Evolutionary conservation across 2,888 invertebrate genomes (phyloP).

Genomic region (Tryphoninae sp.): DNA sequence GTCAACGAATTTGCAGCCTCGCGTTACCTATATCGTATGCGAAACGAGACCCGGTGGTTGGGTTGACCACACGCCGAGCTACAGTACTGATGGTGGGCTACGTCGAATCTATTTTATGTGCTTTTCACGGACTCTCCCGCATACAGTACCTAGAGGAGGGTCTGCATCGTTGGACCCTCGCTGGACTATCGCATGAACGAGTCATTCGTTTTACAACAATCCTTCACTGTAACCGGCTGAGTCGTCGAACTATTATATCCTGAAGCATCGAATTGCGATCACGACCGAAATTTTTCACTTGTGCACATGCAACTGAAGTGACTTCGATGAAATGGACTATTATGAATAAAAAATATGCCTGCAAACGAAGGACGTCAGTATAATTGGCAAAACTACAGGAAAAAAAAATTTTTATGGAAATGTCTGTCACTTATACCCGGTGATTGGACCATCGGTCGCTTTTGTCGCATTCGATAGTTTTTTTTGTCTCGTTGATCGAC

Average conservation of each 20-base stretch:
- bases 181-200: too few relatives aligned
- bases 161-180: too few relatives aligned
- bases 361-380: constrained; percentile 13
- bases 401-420: background rate
- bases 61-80: constrained; percentile 58
- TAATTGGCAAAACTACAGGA: constrained; percentile 8
- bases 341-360: constrained; percentile 41
- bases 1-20: constrained; percentile 59
- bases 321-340: constrained; percentile 29
- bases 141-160: background rate
- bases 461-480: constrained; percentile 4
- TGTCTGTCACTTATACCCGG: constrained; percentile 10
- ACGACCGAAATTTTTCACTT: too few relatives aligned
- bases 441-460: constrained; percentile 36
- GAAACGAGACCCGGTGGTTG: constrained; percentile 35
- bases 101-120: constrained; percentile 50
- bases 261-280: too few relatives aligned
- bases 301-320: constrained; percentile 19
- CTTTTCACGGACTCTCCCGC: constrained; percentile 30
- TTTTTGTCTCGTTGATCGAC: constrained; percentile 1
- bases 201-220: too few relatives aligned
- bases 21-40: constrained; percentile 47
- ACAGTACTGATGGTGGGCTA: constrained; percentile 32
- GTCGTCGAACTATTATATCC: too few relatives aligned
- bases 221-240: too few relatives aligned